These are phyloP conservation scores for Typhlichthys eigenmanni DNA, from an alignment of 2,797 vertebrate species.

Conservation along the genomic window DNA sequence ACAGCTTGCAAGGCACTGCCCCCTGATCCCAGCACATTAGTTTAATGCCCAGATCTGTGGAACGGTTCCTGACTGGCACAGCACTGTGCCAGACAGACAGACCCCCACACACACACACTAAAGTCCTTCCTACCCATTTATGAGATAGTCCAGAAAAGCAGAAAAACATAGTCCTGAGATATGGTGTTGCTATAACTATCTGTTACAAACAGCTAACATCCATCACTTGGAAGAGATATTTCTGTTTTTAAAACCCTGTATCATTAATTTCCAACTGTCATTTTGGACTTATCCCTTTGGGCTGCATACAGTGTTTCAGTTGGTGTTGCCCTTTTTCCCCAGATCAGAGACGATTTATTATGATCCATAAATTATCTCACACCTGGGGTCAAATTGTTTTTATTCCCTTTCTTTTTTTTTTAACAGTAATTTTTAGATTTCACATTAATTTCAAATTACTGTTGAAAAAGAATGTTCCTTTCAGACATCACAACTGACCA, in stretches of 20 bases:
- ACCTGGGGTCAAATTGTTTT: too few relatives aligned
- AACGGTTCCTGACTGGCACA: constrained; percentile 59
- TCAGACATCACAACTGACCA: too few relatives aligned
- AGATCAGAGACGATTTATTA: too few relatives aligned
- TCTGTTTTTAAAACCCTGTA: not conserved
- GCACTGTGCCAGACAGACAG: constrained; percentile 45
- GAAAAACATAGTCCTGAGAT: constrained; percentile 53
- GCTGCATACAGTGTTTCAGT: too few relatives aligned
- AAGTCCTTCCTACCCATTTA: constrained; percentile 6
- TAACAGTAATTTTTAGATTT: not conserved
- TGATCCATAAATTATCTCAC: too few relatives aligned
- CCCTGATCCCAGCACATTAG: constrained; percentile 76
- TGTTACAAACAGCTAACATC: constrained; percentile 45
- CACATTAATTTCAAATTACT: too few relatives aligned
- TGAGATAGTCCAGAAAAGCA: constrained; percentile 28
- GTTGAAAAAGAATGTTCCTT: too few relatives aligned
- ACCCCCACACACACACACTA: not conserved
- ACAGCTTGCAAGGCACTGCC: constrained; percentile 74
- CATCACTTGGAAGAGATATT: constrained; percentile 38
- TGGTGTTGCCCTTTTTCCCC: too few relatives aligned
- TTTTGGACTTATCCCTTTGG: too few relatives aligned
- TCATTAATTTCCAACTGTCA: too few relatives aligned
- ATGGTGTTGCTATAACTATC: constrained; percentile 30
- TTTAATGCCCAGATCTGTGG: constrained; percentile 75
- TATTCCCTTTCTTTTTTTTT: not conserved